Evolutionary conservation across 2,888 invertebrate genomes (phyloP).

Genomic region (Sturmia bella): DNA sequence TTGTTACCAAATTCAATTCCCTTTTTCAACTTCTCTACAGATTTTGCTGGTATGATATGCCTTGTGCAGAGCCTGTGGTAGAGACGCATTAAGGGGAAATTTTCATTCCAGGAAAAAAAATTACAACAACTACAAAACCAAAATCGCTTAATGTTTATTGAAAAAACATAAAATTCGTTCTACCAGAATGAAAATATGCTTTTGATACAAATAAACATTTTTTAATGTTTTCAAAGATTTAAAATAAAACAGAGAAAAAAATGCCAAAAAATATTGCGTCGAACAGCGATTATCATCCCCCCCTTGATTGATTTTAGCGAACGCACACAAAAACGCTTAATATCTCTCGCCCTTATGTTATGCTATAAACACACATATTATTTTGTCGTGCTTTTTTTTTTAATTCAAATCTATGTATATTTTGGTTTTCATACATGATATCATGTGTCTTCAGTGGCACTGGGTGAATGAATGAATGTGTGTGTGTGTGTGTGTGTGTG

Average conservation of each 20-base stretch:
- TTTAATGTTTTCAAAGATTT: conserved; percentile 51
- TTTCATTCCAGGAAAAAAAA: conserved; percentile 25
- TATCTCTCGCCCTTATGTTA: conserved; percentile 57
- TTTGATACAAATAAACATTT: conserved; percentile 80
- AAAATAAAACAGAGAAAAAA: conserved; percentile 39
- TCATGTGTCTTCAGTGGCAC: conserved; percentile 21
- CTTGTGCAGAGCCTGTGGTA: background rate
- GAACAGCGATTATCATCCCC: conserved; percentile 60
- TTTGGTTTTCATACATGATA: conserved; percentile 55
- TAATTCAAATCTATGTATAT: conserved; percentile 64
- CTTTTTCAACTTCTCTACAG: conserved; percentile 22
- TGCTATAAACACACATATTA: conserved; percentile 27
- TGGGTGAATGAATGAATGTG: background rate
- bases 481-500: conserved; percentile 11
- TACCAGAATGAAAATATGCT: conserved; percentile 82
- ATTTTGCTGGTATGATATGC: conserved; percentile 60
- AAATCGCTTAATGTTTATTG: conserved; percentile 83
- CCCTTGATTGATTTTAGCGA: conserved; percentile 30
- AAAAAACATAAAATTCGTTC: conserved; percentile 82
- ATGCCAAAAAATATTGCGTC: conserved; percentile 14
- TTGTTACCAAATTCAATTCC: background rate
- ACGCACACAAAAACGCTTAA: conserved; percentile 38
- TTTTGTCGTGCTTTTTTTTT: conserved; percentile 36
- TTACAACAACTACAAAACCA: conserved; percentile 74
- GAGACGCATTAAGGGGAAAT: background rate